A percentile compares a stretch with the other conserved stretches of the same genome.
Conservation (phyloP, 2,888 invertebrate species). For the Caenorhabditis wallacei region DNA sequence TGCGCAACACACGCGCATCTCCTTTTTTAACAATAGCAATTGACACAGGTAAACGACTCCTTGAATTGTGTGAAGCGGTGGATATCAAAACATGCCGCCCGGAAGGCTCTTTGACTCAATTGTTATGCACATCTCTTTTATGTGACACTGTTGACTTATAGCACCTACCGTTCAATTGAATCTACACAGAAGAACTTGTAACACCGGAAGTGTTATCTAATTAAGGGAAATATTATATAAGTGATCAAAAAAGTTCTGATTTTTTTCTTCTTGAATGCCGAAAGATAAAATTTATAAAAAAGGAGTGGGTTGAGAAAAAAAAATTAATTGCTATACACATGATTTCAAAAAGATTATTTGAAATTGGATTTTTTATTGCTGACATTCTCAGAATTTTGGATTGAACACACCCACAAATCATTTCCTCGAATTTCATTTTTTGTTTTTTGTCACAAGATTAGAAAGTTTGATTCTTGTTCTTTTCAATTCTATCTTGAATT, state of each 20-base stretch:
- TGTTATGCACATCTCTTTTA: constrained; percentile 33
- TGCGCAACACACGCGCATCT: constrained; percentile 52
- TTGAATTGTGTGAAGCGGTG: constrained; percentile 53
- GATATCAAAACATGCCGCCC: constrained; percentile 51
- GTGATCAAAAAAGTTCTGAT: too few relatives aligned
- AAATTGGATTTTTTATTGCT: too few relatives aligned
- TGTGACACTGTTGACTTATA: constrained; percentile 58
- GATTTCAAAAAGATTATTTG: too few relatives aligned
- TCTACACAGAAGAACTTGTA: constrained; percentile 9
- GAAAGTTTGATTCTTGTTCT: too few relatives aligned
- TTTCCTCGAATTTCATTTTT: too few relatives aligned
- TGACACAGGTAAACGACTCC: constrained; percentile 66
- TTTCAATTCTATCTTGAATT: background rate
- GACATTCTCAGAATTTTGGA: too few relatives aligned
- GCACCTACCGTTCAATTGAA: constrained; percentile 1
- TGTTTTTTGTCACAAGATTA: too few relatives aligned
- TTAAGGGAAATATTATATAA: background rate
- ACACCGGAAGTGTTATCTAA: constrained; percentile 25
- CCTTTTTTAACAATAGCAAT: constrained; percentile 63
- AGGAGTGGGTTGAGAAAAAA: too few relatives aligned
- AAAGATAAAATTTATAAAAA: background rate
- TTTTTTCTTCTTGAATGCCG: too few relatives aligned
- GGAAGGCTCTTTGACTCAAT: constrained; percentile 32
- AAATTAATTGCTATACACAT: too few relatives aligned
- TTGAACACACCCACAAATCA: too few relatives aligned